Evolutionary conservation across 2,113 vertebrate genomes (phyloP).

Genomic region (Hirundichthys speculiger): DNA sequence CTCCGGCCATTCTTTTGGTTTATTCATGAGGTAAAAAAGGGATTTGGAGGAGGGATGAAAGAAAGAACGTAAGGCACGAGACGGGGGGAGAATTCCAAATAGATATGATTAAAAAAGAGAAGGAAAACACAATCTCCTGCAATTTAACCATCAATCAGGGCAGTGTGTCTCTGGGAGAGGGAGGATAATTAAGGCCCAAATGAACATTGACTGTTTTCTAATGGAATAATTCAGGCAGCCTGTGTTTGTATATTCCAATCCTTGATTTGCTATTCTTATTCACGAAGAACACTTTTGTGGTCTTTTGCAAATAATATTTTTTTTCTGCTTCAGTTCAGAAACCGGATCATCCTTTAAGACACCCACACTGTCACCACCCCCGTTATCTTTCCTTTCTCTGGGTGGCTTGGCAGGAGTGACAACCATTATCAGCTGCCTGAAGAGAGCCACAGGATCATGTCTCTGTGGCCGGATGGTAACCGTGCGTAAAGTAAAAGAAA

Average conservation of each 20-base stretch:
- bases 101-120: slow-evolving; percentile 61
- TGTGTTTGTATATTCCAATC: slow-evolving; percentile 63
- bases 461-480: slow-evolving; percentile 22
- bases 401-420: slow-evolving; percentile 35
- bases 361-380: slow-evolving; percentile 2
- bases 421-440: slow-evolving; percentile 40
- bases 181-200: slow-evolving; percentile 73
- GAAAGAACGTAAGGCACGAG: slow-evolving; percentile 47
- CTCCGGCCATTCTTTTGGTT: slow-evolving; percentile 60
- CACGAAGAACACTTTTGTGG: slow-evolving; percentile 68
- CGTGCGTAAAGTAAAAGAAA: slow-evolving; percentile 29
- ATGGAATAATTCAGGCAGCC: slow-evolving; percentile 75
- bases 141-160: slow-evolving; percentile 74
- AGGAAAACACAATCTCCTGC: slow-evolving; percentile 71
- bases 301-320: slow-evolving; percentile 55
- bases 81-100: slow-evolving; percentile 59
- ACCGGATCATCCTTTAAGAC: slow-evolving; percentile 51
- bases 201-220: slow-evolving; percentile 78
- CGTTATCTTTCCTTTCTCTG: slow-evolving; percentile 1
- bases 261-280: slow-evolving; percentile 66
- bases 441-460: slow-evolving; percentile 46
- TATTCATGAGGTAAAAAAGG: slow-evolving; percentile 67
- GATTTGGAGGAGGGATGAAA: slow-evolving; percentile 34
- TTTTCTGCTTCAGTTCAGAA: slow-evolving; percentile 42
- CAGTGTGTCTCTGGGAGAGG: slow-evolving; percentile 60